Base-by-base conservation (phyloP, 2,888 invertebrate species). In the Griposia aprilina region DNA sequence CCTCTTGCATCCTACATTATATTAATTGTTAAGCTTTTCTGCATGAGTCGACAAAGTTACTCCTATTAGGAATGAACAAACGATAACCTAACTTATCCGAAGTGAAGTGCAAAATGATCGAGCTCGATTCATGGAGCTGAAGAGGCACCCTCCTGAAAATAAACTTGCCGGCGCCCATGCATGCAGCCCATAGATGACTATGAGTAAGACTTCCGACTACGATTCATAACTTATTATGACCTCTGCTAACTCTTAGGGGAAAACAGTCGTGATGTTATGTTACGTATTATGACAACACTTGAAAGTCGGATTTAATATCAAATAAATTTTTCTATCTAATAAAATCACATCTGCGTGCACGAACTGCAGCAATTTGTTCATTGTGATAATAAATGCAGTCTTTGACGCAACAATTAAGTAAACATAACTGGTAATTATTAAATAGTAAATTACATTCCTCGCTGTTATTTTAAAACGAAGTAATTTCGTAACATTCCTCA, bases 401-500 rank as follows among this genome's bases (percentile, higher is more conserved):
- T 62, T 63, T 78, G 60, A 71, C 41, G 83, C 60, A 78, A 81
- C 72, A 77, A 77, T 82, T 80, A 82, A 65, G 66, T 66, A 62
- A 62, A 81, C 41, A 57, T 62, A 76, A 50, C 72, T 7, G 20
- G 55, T 57, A 26, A 67, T 83, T 71, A 78, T 30, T 55, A 83
- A 72, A 55, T 72, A 67, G 72, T 50, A 36, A 71, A 78, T 81
- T 62, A 78, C 50, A 71, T 82, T 68, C 59, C 45, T 71, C 15
- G 15, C 36, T 50, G 41, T n/a, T 65, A 70, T 70, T 82, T 66
- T 36, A 67, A 30, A 83, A 83, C 72, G 50, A 67, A 67, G 55
- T 78, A 17, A 81, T 83, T 81, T 78, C 60, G 36, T 81, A 83
- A 81, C 66, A 83, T 78, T 83, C 55, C 15, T 83, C 13, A 30